Evolutionary conservation across 2,113 vertebrate genomes (phyloP).

Genomic region (Micronycteris hirsuta): DNA sequence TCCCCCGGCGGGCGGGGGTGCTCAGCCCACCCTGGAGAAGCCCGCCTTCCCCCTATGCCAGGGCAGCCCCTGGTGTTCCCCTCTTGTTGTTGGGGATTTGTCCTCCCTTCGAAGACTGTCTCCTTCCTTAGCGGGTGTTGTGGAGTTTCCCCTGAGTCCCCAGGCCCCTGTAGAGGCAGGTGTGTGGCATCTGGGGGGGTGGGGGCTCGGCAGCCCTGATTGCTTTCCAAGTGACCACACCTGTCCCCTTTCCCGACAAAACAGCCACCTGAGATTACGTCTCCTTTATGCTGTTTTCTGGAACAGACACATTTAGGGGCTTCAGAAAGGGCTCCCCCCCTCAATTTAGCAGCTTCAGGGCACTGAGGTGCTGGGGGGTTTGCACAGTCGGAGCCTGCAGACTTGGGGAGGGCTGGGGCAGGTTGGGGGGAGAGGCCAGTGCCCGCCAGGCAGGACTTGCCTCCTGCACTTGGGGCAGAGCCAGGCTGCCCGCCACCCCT

Average conservation of each 20-base stretch:
- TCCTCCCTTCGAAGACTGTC: background rate
- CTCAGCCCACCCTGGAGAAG: background rate
- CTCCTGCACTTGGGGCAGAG: too few species aligned
- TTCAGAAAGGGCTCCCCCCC: background rate
- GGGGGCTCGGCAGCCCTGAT: too few species aligned
- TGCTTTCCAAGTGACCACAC: background rate
- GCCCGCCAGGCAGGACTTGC: too few species aligned
- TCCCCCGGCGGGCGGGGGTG: too few species aligned
- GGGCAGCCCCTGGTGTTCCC: background rate
- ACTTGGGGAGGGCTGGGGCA: too few species aligned
- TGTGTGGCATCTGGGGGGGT: fast-evolving
- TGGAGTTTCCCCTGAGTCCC: background rate
- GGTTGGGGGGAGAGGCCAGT: too few species aligned
- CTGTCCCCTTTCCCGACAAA: background rate
- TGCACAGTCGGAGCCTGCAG: too few species aligned
- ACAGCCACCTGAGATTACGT: background rate
- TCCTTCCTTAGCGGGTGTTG: background rate
- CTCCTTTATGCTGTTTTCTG: too few species aligned
- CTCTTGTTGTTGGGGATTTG: background rate
- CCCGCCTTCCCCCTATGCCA: fast-evolving
- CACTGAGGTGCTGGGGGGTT: too few species aligned
- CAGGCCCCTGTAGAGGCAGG: background rate
- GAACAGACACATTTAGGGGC: background rate
- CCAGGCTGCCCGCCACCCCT: too few species aligned
- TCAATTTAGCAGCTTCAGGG: too few species aligned